Conservation (phyloP, 2,888 invertebrate species). For the Scaptomyza parva region DNA sequence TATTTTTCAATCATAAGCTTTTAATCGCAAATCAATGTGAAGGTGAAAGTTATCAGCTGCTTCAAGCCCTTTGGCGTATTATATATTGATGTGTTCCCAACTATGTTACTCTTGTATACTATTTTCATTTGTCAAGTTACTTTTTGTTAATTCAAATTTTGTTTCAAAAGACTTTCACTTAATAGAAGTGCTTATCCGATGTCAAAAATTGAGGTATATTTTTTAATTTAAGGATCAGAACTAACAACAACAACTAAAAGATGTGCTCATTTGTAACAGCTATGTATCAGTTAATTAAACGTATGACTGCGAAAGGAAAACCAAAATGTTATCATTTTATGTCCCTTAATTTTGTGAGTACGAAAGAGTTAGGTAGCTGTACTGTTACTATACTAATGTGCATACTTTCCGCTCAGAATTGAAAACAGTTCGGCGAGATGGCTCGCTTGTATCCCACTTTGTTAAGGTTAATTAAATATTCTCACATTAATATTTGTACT, state of each 20-base stretch:
- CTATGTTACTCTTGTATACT: constrained; percentile 12
- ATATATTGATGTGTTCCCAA: constrained; percentile 15
- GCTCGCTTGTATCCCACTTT: no score
- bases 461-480: not conserved
- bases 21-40: constrained; percentile 65
- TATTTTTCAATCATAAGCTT: constrained; percentile 15
- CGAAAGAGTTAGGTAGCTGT: no score
- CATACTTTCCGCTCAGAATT: no score
- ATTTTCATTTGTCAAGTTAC: constrained; percentile 4
- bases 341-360: no score
- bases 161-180: not conserved
- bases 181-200: not conserved
- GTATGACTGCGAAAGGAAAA: no score
- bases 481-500: not conserved
- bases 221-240: no score
- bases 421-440: no score
- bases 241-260: no score
- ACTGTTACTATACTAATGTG: no score
- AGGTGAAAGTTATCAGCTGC: constrained; percentile 77
- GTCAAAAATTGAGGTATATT: not conserved
- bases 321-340: no score
- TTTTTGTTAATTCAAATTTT: not conserved
- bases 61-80: constrained; percentile 28
- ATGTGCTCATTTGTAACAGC: no score
- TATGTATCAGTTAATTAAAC: no score